These are phyloP conservation scores for Gulo gulo DNA, from an alignment of 2,113 vertebrate genomes.

Conservation along the genomic window DNA sequence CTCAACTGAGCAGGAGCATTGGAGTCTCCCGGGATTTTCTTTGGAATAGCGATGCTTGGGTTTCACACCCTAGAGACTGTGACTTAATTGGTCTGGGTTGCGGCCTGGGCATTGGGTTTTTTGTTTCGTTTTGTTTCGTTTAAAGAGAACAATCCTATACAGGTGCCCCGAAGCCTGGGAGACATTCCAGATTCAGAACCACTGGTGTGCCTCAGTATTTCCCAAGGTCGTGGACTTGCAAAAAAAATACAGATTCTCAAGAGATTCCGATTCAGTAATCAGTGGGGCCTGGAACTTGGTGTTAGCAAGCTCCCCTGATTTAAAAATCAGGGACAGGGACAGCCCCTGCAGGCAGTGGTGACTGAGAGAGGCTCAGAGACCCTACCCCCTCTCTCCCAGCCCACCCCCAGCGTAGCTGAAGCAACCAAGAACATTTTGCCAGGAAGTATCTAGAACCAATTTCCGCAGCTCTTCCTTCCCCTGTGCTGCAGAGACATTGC, in stretches of 20 bases:
- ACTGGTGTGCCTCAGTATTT: constrained; percentile 2
- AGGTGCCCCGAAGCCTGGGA: neutral
- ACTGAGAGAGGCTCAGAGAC: constrained; percentile 38
- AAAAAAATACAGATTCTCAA: neutral
- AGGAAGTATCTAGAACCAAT: constrained; percentile 71
- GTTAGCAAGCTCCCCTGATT: constrained; percentile 46
- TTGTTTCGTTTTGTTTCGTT: neutral
- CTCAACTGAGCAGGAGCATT: neutral
- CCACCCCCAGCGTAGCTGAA: constrained; percentile 47
- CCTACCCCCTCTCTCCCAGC: neutral
- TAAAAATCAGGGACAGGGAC: constrained; percentile 39
- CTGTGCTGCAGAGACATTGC: constrained; percentile 37
- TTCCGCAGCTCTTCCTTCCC: constrained; percentile 71
- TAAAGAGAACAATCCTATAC: neutral
- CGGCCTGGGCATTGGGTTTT: neutral
- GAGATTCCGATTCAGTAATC: constrained; percentile 52
- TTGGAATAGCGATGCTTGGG: neutral
- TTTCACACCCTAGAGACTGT: neutral
- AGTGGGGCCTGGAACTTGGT: constrained; percentile 32
- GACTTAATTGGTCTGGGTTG: neutral
- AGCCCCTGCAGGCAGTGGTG: neutral
- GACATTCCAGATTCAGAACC: neutral
- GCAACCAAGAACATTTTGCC: constrained; percentile 61
- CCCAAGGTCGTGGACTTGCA: neutral
- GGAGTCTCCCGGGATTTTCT: neutral